Conservation (phyloP, 1,140 invertebrate genomes). For the Sycophaga agraensis region DNA sequence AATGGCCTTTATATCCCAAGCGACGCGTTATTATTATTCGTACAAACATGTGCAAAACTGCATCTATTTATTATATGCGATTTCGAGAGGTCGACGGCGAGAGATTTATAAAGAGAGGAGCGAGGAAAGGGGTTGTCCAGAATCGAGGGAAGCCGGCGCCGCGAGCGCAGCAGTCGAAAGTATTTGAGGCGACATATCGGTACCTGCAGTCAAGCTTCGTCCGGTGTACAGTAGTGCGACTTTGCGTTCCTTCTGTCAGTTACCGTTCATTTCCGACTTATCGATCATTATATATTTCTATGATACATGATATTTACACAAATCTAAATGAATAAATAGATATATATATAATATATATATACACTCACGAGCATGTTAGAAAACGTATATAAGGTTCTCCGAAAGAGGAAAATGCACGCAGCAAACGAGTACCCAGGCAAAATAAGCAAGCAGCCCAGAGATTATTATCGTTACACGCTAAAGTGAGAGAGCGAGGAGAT, state of each 20-base stretch:
- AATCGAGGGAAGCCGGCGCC: too few relatives aligned
- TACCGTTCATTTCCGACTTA: constrained; percentile 11
- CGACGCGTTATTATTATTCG: neutral
- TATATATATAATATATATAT: neutral
- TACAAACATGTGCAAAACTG: too few relatives aligned
- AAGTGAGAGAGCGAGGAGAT: neutral
- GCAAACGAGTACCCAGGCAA: constrained; percentile 1
- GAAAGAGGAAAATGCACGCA: constrained; percentile 3
- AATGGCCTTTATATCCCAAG: constrained; percentile 21
- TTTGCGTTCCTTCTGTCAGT: neutral
- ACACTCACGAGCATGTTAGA: neutral
- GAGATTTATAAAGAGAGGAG: neutral
- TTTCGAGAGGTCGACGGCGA: neutral
- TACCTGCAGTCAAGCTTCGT: constrained; percentile 25
- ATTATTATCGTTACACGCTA: constrained; percentile 21
- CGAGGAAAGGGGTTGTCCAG: too few relatives aligned
- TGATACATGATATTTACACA: neutral
- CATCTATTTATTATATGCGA: constrained; percentile 5
- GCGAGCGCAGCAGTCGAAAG: too few relatives aligned
- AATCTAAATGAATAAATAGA: neutral
- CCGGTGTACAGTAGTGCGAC: constrained; percentile 2
- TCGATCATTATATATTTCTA: constrained; percentile 17
- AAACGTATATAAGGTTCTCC: neutral
- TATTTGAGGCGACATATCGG: too few relatives aligned
- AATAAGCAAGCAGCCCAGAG: neutral